A percentile compares a stretch with the other conserved stretches of the same genome.
These are phyloP conservation scores for Choloepus hoffmanni DNA, from an alignment of 2,113 vertebrate species.

Conservation along the genomic window DNA sequence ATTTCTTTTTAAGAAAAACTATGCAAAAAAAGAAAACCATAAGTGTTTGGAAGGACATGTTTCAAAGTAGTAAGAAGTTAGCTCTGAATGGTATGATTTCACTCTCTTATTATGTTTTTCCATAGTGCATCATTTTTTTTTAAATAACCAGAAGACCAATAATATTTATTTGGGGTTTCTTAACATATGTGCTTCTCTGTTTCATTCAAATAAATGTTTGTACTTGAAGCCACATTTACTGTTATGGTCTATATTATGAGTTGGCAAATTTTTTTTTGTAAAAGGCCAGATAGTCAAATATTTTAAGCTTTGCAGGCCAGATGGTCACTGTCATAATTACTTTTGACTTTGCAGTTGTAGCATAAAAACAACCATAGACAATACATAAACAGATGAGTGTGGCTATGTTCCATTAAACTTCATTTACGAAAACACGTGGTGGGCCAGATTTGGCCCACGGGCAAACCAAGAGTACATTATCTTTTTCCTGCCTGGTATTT, in stretches of 20 bases:
- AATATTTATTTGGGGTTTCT: slow-evolving; percentile 10
- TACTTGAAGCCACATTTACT: neutral
- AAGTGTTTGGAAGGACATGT: neutral
- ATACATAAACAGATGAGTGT: neutral
- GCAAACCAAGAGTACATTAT: neutral
- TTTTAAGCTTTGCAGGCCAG: neutral
- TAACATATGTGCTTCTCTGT: neutral
- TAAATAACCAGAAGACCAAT: slow-evolving; percentile 22
- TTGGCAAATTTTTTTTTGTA: neutral
- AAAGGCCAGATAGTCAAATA: neutral
- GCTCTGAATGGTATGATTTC: neutral
- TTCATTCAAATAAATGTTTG: neutral
- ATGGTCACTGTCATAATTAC: neutral
- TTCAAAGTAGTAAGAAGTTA: slow-evolving; percentile 36
- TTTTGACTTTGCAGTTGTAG: neutral
- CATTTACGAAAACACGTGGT: neutral
- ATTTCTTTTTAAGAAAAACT: slow-evolving; percentile 28
- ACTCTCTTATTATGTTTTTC: slow-evolving; percentile 11
- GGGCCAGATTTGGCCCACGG: neutral
- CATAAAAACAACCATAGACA: neutral
- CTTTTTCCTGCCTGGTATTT: neutral
- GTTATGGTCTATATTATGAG: neutral
- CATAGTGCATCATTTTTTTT: neutral
- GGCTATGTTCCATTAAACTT: neutral
- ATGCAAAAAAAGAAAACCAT: neutral